Evolutionary conservation across 2,797 vertebrate genomes (phyloP).

Genomic region (Pangasius larnaudii): DNA sequence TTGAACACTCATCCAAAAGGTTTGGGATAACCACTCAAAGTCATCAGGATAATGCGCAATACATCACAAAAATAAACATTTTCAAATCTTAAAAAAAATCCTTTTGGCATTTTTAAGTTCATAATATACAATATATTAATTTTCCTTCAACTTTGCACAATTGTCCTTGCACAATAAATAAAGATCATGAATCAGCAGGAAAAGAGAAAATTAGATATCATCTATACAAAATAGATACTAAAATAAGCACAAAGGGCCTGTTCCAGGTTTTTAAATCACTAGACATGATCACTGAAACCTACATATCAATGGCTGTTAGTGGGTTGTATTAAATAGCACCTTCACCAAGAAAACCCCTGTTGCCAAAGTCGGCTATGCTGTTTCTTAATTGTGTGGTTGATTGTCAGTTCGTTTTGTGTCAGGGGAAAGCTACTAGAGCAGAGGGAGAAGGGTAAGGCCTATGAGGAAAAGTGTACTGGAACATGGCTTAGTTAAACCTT

Average conservation of each 20-base stretch:
- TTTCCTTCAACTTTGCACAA: constrained; percentile 61
- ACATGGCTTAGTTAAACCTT: constrained; percentile 41
- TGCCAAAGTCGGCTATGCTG: constrained; percentile 7
- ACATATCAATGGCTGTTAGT: constrained; percentile 42
- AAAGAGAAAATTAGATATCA: constrained; percentile 55
- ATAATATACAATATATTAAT: constrained; percentile 59
- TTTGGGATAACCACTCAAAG: constrained; percentile 37
- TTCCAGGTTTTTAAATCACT: constrained; percentile 38
- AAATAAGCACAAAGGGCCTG: constrained; percentile 54
- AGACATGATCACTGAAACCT: constrained; percentile 44
- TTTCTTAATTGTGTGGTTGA: constrained; percentile 36
- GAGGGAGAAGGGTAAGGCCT: neutral
- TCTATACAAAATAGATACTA: constrained; percentile 60
- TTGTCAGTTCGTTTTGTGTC: constrained; percentile 43
- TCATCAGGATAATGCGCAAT: constrained; percentile 54
- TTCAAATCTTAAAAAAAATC: constrained; percentile 54
- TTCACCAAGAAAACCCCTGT: constrained; percentile 50
- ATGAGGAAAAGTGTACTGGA: constrained; percentile 3
- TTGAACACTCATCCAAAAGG: constrained; percentile 36
- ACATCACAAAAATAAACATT: constrained; percentile 65
- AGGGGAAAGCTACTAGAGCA: constrained; percentile 3
- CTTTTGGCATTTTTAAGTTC: constrained; percentile 61
- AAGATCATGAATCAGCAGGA: constrained; percentile 56
- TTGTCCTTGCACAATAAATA: constrained; percentile 64
- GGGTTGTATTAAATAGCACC: constrained; percentile 62